These are phyloP conservation scores for Meghimatium bilineatum DNA, from an alignment of 2,888 invertebrate genomes.

Conservation along the genomic window DNA sequence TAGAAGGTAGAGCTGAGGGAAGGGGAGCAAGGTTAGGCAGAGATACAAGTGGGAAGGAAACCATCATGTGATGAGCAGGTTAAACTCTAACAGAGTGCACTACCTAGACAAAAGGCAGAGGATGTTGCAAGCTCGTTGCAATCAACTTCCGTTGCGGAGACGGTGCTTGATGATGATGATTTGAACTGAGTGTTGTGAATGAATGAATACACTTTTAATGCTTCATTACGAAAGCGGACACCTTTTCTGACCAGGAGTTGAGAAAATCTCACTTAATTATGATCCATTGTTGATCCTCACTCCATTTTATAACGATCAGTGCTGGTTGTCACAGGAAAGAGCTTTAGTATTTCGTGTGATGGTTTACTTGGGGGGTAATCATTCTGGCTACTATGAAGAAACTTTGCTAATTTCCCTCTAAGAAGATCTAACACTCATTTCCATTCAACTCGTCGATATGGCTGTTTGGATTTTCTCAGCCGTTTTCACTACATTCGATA, in stretches of 20 bases:
- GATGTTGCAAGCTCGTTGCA: too few species aligned
- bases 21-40: too few species aligned
- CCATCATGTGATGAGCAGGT: too few species aligned
- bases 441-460: not conserved
- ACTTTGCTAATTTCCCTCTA: slow-evolving; percentile 16
- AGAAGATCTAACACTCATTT: not conserved
- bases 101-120: too few species aligned
- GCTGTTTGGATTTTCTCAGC: not conserved
- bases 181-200: too few species aligned
- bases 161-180: too few species aligned
- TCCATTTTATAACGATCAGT: not conserved
- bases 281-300: not conserved
- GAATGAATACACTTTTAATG: too few species aligned
- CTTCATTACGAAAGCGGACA: too few species aligned
- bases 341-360: slow-evolving; percentile 12
- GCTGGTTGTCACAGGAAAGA: slow-evolving; percentile 6
- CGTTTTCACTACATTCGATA: not conserved
- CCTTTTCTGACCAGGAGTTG: not conserved
- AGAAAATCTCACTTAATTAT: slow-evolving; percentile 32
- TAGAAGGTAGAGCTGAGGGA: too few species aligned
- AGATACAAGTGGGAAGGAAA: too few species aligned
- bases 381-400: not conserved
- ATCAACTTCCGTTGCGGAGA: too few species aligned
- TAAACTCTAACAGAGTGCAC: too few species aligned
- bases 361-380: slow-evolving; percentile 8